A percentile compares a stretch with the other conserved stretches of the same genome.
phyloP scores from a whole-genome alignment of 1,140 invertebrate genomes.

The Plectus sambesii region DNA sequence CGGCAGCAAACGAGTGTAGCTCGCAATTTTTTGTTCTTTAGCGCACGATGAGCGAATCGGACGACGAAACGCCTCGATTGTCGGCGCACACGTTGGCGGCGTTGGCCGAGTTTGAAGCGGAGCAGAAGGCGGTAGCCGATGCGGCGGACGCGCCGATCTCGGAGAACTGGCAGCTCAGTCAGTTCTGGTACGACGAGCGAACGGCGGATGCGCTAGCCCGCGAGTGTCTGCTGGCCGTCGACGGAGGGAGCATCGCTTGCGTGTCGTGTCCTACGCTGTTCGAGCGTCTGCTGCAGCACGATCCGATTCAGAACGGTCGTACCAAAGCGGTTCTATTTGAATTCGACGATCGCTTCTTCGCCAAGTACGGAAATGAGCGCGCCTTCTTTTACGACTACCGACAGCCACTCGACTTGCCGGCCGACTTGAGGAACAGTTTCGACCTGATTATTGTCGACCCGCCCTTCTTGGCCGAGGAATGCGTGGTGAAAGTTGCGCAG shows the following conservation, averaged over 20 bases:
- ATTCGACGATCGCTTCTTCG: conserved; percentile 58
- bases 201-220: conserved; percentile 58
- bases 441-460: conserved; percentile 82
- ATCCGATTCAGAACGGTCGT: conserved; percentile 38
- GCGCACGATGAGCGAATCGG: no score
- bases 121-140: conserved; percentile 55
- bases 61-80: conserved; percentile 59
- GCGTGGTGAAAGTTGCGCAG: conserved; percentile 65
- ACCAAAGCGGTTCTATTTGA: conserved; percentile 62
- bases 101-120: conserved; percentile 67
- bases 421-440: conserved; percentile 55
- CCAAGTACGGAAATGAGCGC: conserved; percentile 65
- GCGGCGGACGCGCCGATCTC: conserved; percentile 46
- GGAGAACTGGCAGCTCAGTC: conserved; percentile 71
- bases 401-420: conserved; percentile 59
- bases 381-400: conserved; percentile 82
- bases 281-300: conserved; percentile 48
- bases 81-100: conserved; percentile 63
- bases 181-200: conserved; percentile 81
- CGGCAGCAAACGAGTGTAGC: no score
- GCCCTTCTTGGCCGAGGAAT: conserved; percentile 83
- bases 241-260: conserved; percentile 58
- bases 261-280: conserved; percentile 80
- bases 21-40: no score
- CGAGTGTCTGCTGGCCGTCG: conserved; percentile 24